Base-by-base conservation (phyloP, 2,888 invertebrate species). In the Apeira syringaria region DNA sequence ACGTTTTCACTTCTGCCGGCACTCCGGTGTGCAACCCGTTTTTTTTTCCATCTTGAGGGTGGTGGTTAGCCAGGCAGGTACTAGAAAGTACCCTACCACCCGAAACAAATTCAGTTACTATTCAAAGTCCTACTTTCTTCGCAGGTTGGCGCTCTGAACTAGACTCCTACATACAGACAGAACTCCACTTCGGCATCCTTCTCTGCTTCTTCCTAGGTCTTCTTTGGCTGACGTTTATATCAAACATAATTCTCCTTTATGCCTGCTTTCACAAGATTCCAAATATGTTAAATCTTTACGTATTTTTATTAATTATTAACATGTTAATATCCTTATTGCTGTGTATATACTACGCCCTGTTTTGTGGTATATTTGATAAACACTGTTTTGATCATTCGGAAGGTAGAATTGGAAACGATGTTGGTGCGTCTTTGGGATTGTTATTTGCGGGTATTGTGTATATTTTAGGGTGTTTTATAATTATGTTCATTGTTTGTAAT, bases 401-500 rank as follows among this genome's bases (percentile, higher is more conserved):
- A 0, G 36, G 13, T 2, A 26, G 50, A 1, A 5, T 12, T 6
- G 45, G 27, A 0, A 10, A 47, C n/a, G 53, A 48, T 26, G 17
- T 35, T 0, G 35, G 27, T 0, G 34, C 32, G 1, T 41, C 33
- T 0, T 2, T 49, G 0, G 28, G 34, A 0, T 2, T 50, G 5
- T 28, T 48, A 1, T 5, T 41, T 0, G 12, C 30, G 0, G 20
- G 20, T 10, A 1, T 37, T 1, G 4, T 13, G 0, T 47, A 47
- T 18, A 6, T 32, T 7, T 9, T 34, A 1, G 24, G 30, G 1
- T 20, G 32, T 13, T 7, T 41, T 5, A 10, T 53, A 0, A 6
- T 48, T 8, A 20, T 50, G 5, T 53, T 53, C 11, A 8, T 40
- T 5, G 50, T 33, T 1, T 50, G 47, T 8, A 48, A 45, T 30